Evolutionary conservation across 2,113 vertebrate species (phyloP).

Genomic region (Etheostoma spectabile): DNA sequence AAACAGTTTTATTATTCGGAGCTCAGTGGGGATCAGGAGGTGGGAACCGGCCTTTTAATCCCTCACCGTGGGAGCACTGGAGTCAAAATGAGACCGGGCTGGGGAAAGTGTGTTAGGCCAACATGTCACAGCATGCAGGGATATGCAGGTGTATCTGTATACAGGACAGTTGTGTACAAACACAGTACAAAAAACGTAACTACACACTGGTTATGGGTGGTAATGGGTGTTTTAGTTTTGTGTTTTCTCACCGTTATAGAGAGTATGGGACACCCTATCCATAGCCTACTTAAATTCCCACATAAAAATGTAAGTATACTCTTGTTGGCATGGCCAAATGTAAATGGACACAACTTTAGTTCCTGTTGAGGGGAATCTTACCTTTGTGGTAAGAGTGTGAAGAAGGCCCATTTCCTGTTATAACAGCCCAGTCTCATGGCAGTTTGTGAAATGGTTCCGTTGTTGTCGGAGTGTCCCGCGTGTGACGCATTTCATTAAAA

Average conservation of each 20-base stretch:
- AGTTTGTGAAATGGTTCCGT: too few relatives aligned
- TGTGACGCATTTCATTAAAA: too few relatives aligned
- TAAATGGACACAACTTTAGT: not conserved
- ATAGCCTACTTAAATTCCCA: too few relatives aligned
- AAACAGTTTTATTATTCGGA: constrained; percentile 30
- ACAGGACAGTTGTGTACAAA: not conserved
- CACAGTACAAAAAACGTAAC: not conserved
- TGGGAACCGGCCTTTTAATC: constrained; percentile 9
- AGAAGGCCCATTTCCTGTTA: not conserved
- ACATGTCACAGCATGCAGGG: not conserved
- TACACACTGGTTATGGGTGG: too few relatives aligned
- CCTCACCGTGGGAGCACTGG: constrained; percentile 10
- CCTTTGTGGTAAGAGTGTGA: not conserved
- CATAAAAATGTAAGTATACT: too few relatives aligned
- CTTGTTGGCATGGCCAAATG: not conserved
- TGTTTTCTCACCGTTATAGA: constrained; percentile 5
- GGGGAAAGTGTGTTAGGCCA: not conserved
- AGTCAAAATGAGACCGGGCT: not conserved
- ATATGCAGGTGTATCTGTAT: not conserved
- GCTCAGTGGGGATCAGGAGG: constrained; percentile 26
- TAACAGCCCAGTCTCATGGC: too few relatives aligned
- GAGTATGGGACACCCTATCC: not conserved
- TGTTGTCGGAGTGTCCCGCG: too few relatives aligned
- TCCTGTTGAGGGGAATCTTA: not conserved
- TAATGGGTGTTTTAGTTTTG: not conserved